Evolutionary conservation across 2,113 vertebrate species (phyloP).

Genomic region (Thymallus thymallus): DNA sequence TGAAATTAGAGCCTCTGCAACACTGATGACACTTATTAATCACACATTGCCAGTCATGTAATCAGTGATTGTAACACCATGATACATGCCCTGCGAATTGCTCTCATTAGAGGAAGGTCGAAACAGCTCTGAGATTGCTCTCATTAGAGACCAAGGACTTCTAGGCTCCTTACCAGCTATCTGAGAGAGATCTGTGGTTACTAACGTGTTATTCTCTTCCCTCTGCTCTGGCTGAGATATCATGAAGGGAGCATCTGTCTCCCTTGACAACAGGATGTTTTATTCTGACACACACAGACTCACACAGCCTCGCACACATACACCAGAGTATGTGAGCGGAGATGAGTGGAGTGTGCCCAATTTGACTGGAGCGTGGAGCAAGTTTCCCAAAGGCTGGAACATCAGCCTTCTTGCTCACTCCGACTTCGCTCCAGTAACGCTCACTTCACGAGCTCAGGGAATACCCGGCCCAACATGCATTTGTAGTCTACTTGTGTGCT

Average conservation of each 20-base stretch:
- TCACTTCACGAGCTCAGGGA: too few relatives aligned
- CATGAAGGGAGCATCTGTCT: conserved; percentile 32
- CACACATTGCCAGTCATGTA: background rate
- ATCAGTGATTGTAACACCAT: background rate
- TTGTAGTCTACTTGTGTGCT: too few relatives aligned
- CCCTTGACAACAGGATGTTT: conserved; percentile 5
- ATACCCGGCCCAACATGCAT: too few relatives aligned
- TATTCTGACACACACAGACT: conserved; percentile 17
- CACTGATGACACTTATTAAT: background rate
- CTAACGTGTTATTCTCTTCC: background rate
- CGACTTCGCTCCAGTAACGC: too few relatives aligned
- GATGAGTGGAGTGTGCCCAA: too few relatives aligned
- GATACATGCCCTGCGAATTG: background rate
- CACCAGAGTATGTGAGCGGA: too few relatives aligned
- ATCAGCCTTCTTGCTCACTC: too few relatives aligned
- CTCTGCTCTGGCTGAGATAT: background rate
- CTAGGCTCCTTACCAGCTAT: background rate
- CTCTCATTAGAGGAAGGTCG: background rate
- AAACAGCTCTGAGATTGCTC: background rate
- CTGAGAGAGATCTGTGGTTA: conserved; percentile 1
- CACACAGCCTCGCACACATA: background rate
- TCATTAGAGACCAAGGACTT: background rate
- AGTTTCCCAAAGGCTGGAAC: too few relatives aligned
- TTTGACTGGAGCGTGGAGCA: too few relatives aligned
- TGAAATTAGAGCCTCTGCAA: conserved; percentile 5